Conservation (phyloP, 2,113 vertebrate species). For the Puffinus mauretanicus region DNA sequence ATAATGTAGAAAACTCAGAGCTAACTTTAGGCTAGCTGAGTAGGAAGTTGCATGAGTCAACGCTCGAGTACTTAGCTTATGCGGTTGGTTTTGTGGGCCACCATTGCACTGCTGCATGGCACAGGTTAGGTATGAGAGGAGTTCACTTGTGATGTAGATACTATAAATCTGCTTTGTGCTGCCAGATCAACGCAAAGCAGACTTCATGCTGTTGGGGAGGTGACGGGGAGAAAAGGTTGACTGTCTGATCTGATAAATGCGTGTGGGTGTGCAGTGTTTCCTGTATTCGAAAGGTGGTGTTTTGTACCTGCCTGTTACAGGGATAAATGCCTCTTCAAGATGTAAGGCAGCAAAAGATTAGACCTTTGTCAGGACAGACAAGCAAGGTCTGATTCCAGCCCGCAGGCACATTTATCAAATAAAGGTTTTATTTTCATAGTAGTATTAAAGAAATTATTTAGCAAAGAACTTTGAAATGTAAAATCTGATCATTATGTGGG, state of each 20-base stretch:
- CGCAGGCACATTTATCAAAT: conserved; percentile 34
- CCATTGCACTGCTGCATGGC: fast-evolving
- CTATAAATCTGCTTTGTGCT: not conserved
- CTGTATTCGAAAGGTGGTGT: not conserved
- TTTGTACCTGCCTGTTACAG: conserved; percentile 34
- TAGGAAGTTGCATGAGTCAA: not conserved
- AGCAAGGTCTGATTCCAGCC: conserved; percentile 47
- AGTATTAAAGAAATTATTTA: conserved; percentile 49
- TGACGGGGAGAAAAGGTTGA: conserved; percentile 18
- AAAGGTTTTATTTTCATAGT: conserved; percentile 47
- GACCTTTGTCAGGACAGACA: conserved; percentile 55
- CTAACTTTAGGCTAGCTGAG: not conserved
- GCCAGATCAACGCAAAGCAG: not conserved
- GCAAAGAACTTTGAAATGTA: conserved; percentile 27
- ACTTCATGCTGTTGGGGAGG: not conserved
- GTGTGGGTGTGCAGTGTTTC: conserved; percentile 4
- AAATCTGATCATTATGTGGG: conserved; percentile 29
- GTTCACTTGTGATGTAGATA: not conserved
- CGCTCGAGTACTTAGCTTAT: not conserved
- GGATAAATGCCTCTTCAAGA: conserved; percentile 46
- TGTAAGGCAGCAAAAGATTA: conserved; percentile 36
- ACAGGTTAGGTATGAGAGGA: not conserved
- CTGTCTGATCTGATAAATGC: conserved; percentile 36
- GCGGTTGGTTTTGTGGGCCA: not conserved
- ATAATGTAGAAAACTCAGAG: not conserved